These are phyloP conservation scores for Epizoanthus stellaris DNA, from an alignment of 92 coral and sea anemone species.

Conservation along the genomic window DNA sequence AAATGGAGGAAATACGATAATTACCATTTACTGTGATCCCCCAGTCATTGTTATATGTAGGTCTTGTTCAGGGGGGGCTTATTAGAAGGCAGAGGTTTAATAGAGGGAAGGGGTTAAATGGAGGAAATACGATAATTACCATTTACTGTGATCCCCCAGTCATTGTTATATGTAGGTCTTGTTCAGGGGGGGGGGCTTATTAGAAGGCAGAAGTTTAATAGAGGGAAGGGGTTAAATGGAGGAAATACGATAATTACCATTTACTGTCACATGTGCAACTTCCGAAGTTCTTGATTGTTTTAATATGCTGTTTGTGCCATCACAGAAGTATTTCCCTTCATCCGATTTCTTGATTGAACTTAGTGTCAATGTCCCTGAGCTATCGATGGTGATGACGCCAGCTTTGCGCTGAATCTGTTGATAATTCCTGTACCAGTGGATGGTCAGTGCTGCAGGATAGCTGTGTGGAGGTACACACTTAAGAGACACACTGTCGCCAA, in stretches of 20 bases:
- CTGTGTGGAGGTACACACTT: slow-evolving; percentile 82
- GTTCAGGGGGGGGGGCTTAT: no score
- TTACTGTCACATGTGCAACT: slow-evolving; percentile 71
- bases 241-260: slow-evolving; percentile 63
- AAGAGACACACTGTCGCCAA: slow-evolving; percentile 71
- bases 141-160: no score
- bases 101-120: not conserved
- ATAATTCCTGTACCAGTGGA: slow-evolving; percentile 88
- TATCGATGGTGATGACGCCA: slow-evolving; percentile 59
- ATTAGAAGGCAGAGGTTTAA: not conserved
- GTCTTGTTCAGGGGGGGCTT: no score
- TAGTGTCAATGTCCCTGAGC: slow-evolving; percentile 79
- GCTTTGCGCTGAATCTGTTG: slow-evolving; percentile 61
- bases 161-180: no score
- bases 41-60: no score
- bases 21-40: slow-evolving; percentile 92
- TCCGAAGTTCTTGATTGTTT: slow-evolving; percentile 72
- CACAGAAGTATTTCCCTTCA: slow-evolving; percentile 94
- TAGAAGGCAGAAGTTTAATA: not conserved
- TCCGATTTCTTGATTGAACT: slow-evolving; percentile 79
- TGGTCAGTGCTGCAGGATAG: slow-evolving; percentile 71
- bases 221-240: no score
- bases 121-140: slow-evolving; percentile 52
- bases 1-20: not conserved
- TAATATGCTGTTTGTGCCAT: slow-evolving; percentile 67